These are phyloP conservation scores for Papilio aristodemus DNA, from an alignment of 1,140 invertebrate species.

Conservation along the genomic window DNA sequence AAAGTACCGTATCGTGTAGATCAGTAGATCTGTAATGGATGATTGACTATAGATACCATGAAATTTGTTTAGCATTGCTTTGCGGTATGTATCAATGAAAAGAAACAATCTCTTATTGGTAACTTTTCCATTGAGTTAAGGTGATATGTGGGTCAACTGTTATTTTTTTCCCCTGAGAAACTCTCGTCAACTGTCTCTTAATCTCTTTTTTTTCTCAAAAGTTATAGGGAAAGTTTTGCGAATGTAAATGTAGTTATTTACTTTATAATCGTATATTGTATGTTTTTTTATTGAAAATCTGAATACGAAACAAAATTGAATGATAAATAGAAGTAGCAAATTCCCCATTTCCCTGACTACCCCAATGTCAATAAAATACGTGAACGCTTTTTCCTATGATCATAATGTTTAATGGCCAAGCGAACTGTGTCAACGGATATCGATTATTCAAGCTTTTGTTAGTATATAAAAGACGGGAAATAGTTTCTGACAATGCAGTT, in stretches of 20 bases:
- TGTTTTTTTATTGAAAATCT: too few species aligned
- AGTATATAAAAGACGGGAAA: slow-evolving; percentile 22
- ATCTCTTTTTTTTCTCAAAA: neutral
- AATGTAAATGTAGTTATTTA: too few species aligned
- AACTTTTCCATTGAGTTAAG: too few species aligned
- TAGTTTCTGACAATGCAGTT: slow-evolving; percentile 21
- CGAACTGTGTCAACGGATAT: slow-evolving; percentile 26
- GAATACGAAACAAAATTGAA: too few species aligned
- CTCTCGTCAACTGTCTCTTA: neutral
- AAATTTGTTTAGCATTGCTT: too few species aligned
- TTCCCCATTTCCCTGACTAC: neutral
- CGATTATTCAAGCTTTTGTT: slow-evolving; percentile 23
- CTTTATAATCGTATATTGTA: too few species aligned
- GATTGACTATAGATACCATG: too few species aligned
- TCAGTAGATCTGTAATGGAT: too few species aligned
- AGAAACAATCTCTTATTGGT: too few species aligned
- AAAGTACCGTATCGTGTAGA: too few species aligned
- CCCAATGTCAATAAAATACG: neutral
- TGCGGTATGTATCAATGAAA: too few species aligned
- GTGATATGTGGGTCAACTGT: too few species aligned
- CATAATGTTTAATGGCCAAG: slow-evolving; percentile 22
- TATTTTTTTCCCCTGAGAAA: neutral
- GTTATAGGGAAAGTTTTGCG: neutral
- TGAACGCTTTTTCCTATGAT: slow-evolving; percentile 3
- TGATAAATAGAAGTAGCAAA: neutral